Evolutionary conservation across 2,888 invertebrate species (phyloP), one percentile per base, ranked within the genome.

Genomic region (Diarsia rubi): DNA sequence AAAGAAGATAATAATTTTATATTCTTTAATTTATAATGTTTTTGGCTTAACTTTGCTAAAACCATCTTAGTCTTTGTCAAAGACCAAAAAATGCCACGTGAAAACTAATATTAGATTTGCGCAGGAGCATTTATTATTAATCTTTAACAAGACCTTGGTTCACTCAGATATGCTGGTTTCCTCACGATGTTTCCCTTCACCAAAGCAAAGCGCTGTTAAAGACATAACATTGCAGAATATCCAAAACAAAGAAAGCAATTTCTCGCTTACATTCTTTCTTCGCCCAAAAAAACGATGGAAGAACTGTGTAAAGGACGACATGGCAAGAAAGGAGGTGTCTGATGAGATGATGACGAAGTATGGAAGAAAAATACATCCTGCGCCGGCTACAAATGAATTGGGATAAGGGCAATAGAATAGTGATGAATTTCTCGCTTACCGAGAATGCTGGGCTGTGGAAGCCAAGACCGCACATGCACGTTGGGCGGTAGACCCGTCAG

Each of bases 371-470:
- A n/a, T n/a, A n/a, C n/a, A n/a, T n/a, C n/a, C n/a, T n/a, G n/a
- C n/a, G n/a, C n/a, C n/a, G n/a, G n/a, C n/a, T n/a, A n/a, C n/a
- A n/a, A n/a, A n/a, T n/a, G n/a, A n/a, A n/a, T n/a, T n/a, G n/a
- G n/a, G n/a, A n/a, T n/a, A n/a, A 31, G 31, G 4, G 31, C 31
- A 31, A 31, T 2, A 31, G 31, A 31, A 31, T 31, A 4, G 4
- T 31, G 31, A 31, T 31, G 31, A 31, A 31, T 31, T 31, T 44
- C 44, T 9, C 44, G 14, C 37, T 84, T 83, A 97, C 97, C 95
- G 16, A 97, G 89, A 52, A 97, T 92, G 80, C 97, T 96, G 27
- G 95, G 90, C 81, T 97, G 97, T 0, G 97, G 97, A 87, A 97
- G 88, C 97, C 97, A 97, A 1, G 94, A 82, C 24, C 92, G 89